phyloP scores from a whole-genome alignment of 1,140 invertebrate species.

The Coptotermes formosanus region DNA sequence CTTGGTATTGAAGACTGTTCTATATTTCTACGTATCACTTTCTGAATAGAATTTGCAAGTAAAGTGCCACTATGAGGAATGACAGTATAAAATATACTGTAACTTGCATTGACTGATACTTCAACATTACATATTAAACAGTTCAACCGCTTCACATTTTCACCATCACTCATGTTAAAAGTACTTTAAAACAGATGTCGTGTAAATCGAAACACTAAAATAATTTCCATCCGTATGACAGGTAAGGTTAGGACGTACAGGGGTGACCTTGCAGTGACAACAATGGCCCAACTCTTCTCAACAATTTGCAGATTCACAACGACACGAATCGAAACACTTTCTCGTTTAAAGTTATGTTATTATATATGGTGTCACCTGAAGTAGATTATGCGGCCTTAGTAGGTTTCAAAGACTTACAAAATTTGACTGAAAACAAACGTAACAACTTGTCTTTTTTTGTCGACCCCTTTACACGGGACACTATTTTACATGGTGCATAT shows the following conservation, averaged over 20 bases:
- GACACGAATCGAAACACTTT: not conserved
- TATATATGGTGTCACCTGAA: not conserved
- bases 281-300: conserved; percentile 25
- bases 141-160: conserved; percentile 33
- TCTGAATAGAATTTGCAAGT: conserved; percentile 41
- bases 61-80: conserved; percentile 41
- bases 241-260: conserved; percentile 32
- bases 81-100: conserved; percentile 44
- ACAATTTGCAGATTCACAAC: not conserved
- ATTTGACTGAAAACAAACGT: not conserved
- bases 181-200: not conserved
- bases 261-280: conserved; percentile 32
- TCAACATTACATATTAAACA: conserved; percentile 43
- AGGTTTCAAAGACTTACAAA: not conserved
- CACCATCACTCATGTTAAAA: conserved; percentile 32
- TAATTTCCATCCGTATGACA: conserved; percentile 23
- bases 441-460: conserved; percentile 28
- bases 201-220: not conserved
- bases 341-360: not conserved
- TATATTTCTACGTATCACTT: conserved; percentile 37
- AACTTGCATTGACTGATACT: conserved; percentile 38
- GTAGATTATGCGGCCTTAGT: not conserved
- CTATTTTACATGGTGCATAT: conserved; percentile 13
- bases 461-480: conserved; percentile 29
- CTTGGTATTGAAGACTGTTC: conserved; percentile 37